Evolutionary conservation across 35 echinoderm and acorn worm species (phyloP), one percentile per base, ranked within the genome.

Genomic region (Apostichopus parvimensis): DNA sequence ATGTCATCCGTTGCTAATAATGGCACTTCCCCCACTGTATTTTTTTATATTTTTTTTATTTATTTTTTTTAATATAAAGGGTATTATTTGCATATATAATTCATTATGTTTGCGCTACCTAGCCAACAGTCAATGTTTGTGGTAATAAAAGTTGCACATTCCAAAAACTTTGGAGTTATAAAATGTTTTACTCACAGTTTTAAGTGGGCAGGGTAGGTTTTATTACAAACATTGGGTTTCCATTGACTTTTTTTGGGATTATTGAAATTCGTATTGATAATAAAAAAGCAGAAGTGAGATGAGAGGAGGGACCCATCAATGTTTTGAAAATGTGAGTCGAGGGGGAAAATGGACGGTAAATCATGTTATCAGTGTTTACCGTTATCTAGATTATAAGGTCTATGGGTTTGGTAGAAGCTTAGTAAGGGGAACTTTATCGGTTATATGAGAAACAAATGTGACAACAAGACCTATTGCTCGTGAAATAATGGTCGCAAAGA

Each of bases 141-240:
- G 53, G 81, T 56, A 59, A 59, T 84, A 84, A 84, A 45, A 84
- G 81, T 84, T 59, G 55, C 54, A 84, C 55, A 59, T 21, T 59
- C 81, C 54, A 24, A 45, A 45, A 18, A 84, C 81, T 84, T 84
- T 52, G 22, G 54, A 58, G 54, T 61, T 84, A 58, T 84, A 84
- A 84, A 84, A 84, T 84, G 54, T 59, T 84, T 84, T 84, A 84
- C 56, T 58, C 81, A 58, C 15, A 59, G 25, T 9, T 84, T 56
- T 84, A 84, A 84, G 81, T 84, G 81, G 81, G 81, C 81, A n/a
- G 18, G 20, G 81, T 52, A 84, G 55, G 54, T 84, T 84, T 84
- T 84, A 84, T 60, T 59, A 84, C 81, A 84, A 84, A 84, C 81
- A 84, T 59, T 24, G 56, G 81, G 81, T 56, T 84, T 59, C 57